Evolutionary conservation across 2,113 vertebrate genomes (phyloP), one percentile per base, ranked within the genome.

Genomic region (Pelusios castaneus): DNA sequence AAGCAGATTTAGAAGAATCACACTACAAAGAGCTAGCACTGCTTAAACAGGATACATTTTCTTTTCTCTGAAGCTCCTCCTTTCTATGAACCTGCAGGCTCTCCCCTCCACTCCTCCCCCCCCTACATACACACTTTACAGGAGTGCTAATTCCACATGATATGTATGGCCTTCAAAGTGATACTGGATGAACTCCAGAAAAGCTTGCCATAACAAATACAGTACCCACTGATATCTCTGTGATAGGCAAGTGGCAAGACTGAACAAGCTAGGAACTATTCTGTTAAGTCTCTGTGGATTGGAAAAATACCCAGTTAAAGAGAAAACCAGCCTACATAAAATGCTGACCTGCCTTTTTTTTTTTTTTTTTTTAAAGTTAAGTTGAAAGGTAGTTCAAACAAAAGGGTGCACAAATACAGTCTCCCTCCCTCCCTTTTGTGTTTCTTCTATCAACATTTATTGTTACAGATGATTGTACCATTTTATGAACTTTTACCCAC

Each of bases 151-250:
- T 78, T 85, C 45, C 24, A 41, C 3, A 81, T 34, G 88, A 75
- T 17, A 70, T 85, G 67, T 17, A 70, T 85, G 67, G 54, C 41
- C 84, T 92, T 76, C 78, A 80, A 73, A 92, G 86, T 73, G 22
- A 38, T 19, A 63, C 0, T 58, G 41, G 56, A 81, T 73, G 75
- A 94, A 27, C n/a, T 58, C 63, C 54, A 84, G 43, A 75, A 60
- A 9, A 77, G 4, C 88, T 51, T 77, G 16, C 38, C 41, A 1
- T 24, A 88, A 75, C 38, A 76, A 76, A 76, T 6, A 80, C 55
- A 85, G 0, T 3, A n/a, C 73, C 41, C 5, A 4, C 79, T 92
- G 45, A 83, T 82, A 63, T 84, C 85, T 3, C 54, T 43, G 0
- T 67, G 83, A 8, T 41, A 90, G 85, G 80, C 63, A 80, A 45